Evolutionary conservation across 1,140 invertebrate genomes (phyloP).

Genomic region (Drosophila prosaltans): DNA sequence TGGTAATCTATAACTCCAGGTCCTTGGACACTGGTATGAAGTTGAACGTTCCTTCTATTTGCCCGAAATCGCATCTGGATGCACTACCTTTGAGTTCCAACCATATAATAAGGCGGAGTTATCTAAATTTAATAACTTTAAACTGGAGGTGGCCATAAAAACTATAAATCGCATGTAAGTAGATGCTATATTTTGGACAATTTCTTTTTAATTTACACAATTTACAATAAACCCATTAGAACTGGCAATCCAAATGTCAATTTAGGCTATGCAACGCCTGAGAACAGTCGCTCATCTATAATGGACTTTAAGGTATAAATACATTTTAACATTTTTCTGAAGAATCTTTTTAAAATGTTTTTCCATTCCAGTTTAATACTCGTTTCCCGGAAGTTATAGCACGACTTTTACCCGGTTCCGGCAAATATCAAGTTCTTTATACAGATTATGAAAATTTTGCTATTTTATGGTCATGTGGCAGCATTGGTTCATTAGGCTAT

Average conservation of each 20-base stretch:
- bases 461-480: conserved; percentile 88
- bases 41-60: conserved; percentile 89
- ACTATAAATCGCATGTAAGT: conserved; percentile 87
- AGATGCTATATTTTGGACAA: not conserved
- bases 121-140: conserved; percentile 78
- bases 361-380: conserved; percentile 84
- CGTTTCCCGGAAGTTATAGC: conserved; percentile 86
- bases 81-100: conserved; percentile 86
- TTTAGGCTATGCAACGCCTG: conserved; percentile 76
- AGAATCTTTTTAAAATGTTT: not conserved
- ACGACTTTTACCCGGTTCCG: conserved; percentile 87
- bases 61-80: conserved; percentile 87
- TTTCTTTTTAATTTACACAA: not conserved
- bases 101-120: conserved; percentile 83
- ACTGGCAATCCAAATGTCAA: conserved; percentile 79
- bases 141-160: conserved; percentile 85
- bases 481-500: conserved; percentile 83
- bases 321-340: too few relatives aligned
- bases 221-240: conserved; percentile 28
- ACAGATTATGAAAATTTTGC: conserved; percentile 89
- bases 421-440: conserved; percentile 87
- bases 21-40: conserved; percentile 88
- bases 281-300: conserved; percentile 78
- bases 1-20: conserved; percentile 82
- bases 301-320: conserved; percentile 83